Evolutionary conservation across 92 coral and sea anemone genomes (phyloP), one percentile per base, ranked within the genome.

Genomic region (Porites evermanni): DNA sequence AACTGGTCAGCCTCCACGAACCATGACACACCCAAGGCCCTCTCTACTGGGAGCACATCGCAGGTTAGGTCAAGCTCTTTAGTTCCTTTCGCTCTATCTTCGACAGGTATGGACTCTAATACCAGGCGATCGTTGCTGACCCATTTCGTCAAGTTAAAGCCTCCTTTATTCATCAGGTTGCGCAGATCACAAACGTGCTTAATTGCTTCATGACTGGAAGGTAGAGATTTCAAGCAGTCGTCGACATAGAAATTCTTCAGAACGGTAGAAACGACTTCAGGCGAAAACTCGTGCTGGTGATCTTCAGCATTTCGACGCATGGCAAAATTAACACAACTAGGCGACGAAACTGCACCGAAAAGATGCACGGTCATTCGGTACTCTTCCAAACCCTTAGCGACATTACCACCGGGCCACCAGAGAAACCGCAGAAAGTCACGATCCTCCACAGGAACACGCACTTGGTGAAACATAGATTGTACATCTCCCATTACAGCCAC

Each of bases 341-440:
- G 89, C 13, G 89, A 89, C 56, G 89, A 89, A 0, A 71, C 89
- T 1, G 89, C 89, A 61, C 92, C 92, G 52, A 89, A 89, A 19
- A 88, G 53, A 84, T 84, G 92, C 14, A 86, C 90, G 44, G 74
- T 86, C 93, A 85, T 79, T 44, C 83, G 78, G 70, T 72, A 90
- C 67, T 64, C 93, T 53, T 79, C 86, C 54, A 75, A 77, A 26
- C 81, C 90, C 72, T 90, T 53, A 20, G 65, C 86, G 19, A 75
- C 21, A 21, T 85, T 32, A 0, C 89, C 93, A 24, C 80, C 44
- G 8, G 89, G 67, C 89, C 86, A 84, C 86, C 89, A 84, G 12
- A 78, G 88, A 63, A 89, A 84, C 14, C 80, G 83, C 56, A 90
- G 76, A 11, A 90, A 78, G 66, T 86, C 80, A n/a, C 81, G 84